phyloP scores from a whole-genome alignment of 2,113 vertebrate genomes.

The Calyptomena viridis region DNA sequence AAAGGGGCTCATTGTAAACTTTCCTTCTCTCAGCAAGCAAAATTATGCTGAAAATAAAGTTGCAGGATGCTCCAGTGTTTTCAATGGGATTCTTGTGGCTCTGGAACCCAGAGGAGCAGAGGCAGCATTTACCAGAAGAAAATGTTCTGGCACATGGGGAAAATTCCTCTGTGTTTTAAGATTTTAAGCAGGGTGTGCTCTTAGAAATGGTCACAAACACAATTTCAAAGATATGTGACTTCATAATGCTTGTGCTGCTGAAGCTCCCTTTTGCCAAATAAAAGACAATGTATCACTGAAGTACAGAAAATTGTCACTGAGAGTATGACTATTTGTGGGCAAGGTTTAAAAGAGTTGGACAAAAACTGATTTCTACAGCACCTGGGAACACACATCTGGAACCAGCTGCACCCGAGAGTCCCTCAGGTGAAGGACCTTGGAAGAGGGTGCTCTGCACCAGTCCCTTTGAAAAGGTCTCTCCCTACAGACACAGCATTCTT shows the following conservation, averaged over 20 bases:
- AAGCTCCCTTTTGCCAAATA: not conserved
- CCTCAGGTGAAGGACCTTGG: not conserved
- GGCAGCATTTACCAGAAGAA: not conserved
- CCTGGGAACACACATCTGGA: not conserved
- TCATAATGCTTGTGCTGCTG: not conserved
- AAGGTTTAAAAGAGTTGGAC: not conserved
- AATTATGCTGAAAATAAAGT: slow-evolving; percentile 24
- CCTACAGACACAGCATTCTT: not conserved
- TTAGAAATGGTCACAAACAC: not conserved
- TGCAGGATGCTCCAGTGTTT: slow-evolving; percentile 9
- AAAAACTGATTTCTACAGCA: not conserved
- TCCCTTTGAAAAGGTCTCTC: not conserved
- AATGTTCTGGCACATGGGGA: not conserved
- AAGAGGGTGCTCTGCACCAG: not conserved
- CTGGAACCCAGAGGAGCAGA: not conserved
- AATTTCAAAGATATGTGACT: not conserved
- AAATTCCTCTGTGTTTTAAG: not conserved
- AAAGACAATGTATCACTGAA: not conserved
- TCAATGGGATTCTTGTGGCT: slow-evolving; percentile 24
- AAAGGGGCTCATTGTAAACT: not conserved
- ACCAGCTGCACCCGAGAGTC: not conserved
- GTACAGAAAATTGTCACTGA: not conserved
- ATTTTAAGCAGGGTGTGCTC: not conserved
- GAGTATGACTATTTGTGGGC: not conserved
- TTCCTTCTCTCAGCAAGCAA: not conserved